Conservation (phyloP, 1,140 invertebrate genomes). For the Oppia nitens region DNA sequence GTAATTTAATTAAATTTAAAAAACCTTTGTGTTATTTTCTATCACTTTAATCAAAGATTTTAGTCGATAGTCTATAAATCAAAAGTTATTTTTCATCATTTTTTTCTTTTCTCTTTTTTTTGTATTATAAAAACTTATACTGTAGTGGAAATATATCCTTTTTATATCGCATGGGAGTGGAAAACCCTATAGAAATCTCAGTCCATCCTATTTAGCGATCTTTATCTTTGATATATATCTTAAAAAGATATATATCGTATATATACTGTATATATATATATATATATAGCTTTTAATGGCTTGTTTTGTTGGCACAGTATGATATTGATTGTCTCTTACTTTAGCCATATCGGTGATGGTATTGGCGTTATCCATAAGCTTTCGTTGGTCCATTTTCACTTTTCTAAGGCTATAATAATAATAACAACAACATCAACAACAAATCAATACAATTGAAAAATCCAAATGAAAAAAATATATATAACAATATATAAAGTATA, state of each 20-base stretch:
- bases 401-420: slow-evolving; percentile 67
- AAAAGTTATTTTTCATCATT: no score
- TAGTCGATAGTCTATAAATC: no score
- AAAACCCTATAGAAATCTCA: no score
- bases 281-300: background rate
- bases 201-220: no score
- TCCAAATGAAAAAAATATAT: slow-evolving; percentile 3
- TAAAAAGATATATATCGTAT: background rate
- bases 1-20: no score
- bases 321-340: slow-evolving; percentile 42
- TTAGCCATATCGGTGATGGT: slow-evolving; percentile 99
- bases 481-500: background rate
- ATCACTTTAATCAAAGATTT: no score
- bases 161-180: no score
- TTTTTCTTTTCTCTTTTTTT: no score
- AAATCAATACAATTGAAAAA: background rate
- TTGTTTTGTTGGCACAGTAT: background rate
- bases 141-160: no score
- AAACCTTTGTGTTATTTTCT: no score
- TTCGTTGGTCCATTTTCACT: slow-evolving; percentile 99
- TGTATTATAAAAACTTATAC: no score
- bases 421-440: slow-evolving; percentile 4
- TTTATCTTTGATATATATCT: background rate
- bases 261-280: background rate
- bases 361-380: slow-evolving; percentile 96